phyloP scores from a whole-genome alignment of 2,797 vertebrate species.

The Menidia menidia region DNA sequence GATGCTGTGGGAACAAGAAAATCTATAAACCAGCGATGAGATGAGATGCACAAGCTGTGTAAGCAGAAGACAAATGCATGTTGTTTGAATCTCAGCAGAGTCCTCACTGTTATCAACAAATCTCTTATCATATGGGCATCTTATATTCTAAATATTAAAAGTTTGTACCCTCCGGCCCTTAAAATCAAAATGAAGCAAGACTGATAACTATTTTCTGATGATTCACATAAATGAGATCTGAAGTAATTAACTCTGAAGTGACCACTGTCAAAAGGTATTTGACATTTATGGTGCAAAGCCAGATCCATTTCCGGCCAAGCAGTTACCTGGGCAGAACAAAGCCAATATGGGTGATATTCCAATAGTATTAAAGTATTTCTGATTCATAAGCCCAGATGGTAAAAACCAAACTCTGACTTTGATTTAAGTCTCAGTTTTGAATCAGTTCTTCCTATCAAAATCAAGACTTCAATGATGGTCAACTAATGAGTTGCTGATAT shows the following conservation, averaged over 20 bases:
- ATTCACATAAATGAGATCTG: background rate
- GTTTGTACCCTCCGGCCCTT: background rate
- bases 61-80: background rate
- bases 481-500: background rate
- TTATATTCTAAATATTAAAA: background rate
- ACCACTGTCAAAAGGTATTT: background rate
- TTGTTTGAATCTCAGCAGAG: background rate
- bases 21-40: slow-evolving; percentile 1
- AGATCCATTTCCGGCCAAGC: background rate
- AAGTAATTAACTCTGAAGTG: background rate
- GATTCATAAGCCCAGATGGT: no score
- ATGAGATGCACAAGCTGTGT: background rate
- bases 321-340: background rate
- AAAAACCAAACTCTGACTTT: no score
- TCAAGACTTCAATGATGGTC: background rate
- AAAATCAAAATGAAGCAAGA: background rate
- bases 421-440: no score
- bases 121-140: slow-evolving; percentile 4
- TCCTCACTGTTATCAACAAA: background rate
- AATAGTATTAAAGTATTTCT: no score
- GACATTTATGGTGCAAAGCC: background rate
- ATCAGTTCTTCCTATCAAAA: no score
- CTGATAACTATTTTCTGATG: background rate
- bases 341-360: background rate
- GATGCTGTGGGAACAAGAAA: background rate